A percentile compares a stretch with the other conserved stretches of the same genome.
Conservation (phyloP, 2,797 vertebrate species). For the Bradypodion pumilum region DNA sequence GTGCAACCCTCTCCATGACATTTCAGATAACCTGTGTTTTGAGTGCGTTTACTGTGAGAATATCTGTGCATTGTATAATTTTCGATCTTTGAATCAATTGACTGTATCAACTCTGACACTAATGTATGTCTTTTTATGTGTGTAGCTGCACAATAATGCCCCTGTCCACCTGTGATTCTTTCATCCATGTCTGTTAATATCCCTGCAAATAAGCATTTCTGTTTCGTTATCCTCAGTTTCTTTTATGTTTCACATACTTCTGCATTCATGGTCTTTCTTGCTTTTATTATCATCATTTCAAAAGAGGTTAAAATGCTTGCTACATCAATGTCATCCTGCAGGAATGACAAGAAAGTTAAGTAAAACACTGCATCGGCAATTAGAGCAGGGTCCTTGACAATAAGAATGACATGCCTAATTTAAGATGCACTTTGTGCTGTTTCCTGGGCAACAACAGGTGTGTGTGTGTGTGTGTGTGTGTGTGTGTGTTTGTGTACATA, state of each 20-base stretch:
- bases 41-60: too few species aligned
- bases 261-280: constrained; percentile 13
- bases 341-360: constrained; percentile 58
- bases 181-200: constrained; percentile 5
- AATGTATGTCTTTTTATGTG: not conserved
- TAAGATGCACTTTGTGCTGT: constrained; percentile 10
- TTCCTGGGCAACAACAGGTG: constrained; percentile 15
- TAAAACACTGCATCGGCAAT: constrained; percentile 49
- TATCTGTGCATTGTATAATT: too few species aligned
- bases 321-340: constrained; percentile 47
- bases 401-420: constrained; percentile 51
- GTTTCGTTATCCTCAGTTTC: not conserved
- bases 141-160: not conserved
- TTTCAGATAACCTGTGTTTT: too few species aligned
- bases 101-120: too few species aligned
- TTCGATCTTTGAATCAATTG: too few species aligned
- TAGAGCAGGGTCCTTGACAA: constrained; percentile 56
- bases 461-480: too few species aligned
- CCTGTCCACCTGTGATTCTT: not conserved
- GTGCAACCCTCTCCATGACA: too few species aligned
- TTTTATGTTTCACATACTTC: not conserved
- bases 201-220: not conserved
- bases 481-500: too few species aligned
- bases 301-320: constrained; percentile 40
- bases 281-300: constrained; percentile 47